Base-by-base conservation (phyloP, 2,888 invertebrate species). In the Chirona hameri region DNA sequence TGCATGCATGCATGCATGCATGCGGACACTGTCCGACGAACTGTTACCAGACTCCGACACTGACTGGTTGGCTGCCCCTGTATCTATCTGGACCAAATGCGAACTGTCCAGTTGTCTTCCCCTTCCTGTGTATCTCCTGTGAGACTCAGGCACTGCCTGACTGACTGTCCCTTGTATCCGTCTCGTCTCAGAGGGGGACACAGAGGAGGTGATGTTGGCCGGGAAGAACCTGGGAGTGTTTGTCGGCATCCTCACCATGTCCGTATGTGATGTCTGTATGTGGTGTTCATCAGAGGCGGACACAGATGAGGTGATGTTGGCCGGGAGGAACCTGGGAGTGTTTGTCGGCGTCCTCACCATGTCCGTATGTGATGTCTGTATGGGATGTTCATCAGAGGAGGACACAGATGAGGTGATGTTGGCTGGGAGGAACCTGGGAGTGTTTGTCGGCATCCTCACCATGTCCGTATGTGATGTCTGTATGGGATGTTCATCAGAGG, bases 161-260 rank as follows among this genome's bases (percentile, higher is more conserved):
- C 7, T 60, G 52, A 15, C 18, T 52, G 52, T 52, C 15, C 10
- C 15, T 1, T 60, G 24, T 60, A 24, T 60, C 3, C 18, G 21
- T 24, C 24, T 60, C 7, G 21, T 4, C 7, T 52, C 85, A 57
- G 85, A 86, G 48, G 86, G 86, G 4, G 87, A 87, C 85, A 88
- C 88, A 88, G 99, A 98, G 89, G 98, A 99, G 89, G 97, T 99
- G 83, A 99, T 99, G 98, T 90, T 99, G 88, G 99, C 99, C 0
- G 99, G 99, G 15, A 91, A 99, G 84, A 98, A 98, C 88, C 57
- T 57, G 57, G 14, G 18, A 3, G n/a, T n/a, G n/a, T n/a, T n/a
- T n/a, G n/a, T n/a, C n/a, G n/a, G n/a, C n/a, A n/a, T n/a, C n/a
- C n/a, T n/a, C n/a, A n/a, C n/a, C n/a, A n/a, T n/a, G n/a, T n/a